Percentiles rank a stretch among this genome's conserved stretches.
Conservation (phyloP, 2,113 vertebrate species). For the Cinclus mexicanus region DNA sequence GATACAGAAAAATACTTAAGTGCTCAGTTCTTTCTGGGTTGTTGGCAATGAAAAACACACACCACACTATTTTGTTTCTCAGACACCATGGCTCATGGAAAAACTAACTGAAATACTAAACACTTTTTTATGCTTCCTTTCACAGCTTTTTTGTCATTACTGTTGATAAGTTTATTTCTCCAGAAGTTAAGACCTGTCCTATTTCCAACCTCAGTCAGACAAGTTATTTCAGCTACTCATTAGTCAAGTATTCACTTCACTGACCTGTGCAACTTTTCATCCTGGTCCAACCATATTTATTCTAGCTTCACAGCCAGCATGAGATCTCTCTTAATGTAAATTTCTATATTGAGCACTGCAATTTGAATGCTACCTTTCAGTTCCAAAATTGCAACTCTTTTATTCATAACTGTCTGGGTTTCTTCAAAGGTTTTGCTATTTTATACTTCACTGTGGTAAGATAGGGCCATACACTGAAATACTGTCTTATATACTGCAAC, state of each 20-base stretch:
- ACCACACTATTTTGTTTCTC: not conserved
- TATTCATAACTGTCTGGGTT: not conserved
- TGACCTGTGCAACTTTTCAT: not conserved
- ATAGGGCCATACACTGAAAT: not conserved
- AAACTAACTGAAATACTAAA: constrained; percentile 55
- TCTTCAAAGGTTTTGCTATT: not conserved
- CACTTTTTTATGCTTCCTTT: constrained; percentile 54
- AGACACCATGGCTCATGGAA: constrained; percentile 2
- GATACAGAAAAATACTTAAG: constrained; percentile 36
- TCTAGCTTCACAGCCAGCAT: not conserved
- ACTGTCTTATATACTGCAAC: not conserved
- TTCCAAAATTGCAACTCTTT: not conserved
- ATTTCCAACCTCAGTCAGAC: not conserved
- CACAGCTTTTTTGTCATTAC: constrained; percentile 54
- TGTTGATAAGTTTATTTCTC: constrained; percentile 62
- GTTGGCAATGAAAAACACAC: constrained; percentile 30
- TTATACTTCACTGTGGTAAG: not conserved
- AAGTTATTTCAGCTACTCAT: constrained; percentile 15
- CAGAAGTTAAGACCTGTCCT: constrained; percentile 30
- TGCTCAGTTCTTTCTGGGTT: not conserved
- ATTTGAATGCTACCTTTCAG: not conserved
- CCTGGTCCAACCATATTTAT: not conserved
- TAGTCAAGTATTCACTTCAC: constrained; percentile 8
- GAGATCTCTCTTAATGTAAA: not conserved
- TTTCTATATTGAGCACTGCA: not conserved